Base-by-base conservation (phyloP, 2,797 vertebrate genomes). In the Etheostoma nigrum region DNA sequence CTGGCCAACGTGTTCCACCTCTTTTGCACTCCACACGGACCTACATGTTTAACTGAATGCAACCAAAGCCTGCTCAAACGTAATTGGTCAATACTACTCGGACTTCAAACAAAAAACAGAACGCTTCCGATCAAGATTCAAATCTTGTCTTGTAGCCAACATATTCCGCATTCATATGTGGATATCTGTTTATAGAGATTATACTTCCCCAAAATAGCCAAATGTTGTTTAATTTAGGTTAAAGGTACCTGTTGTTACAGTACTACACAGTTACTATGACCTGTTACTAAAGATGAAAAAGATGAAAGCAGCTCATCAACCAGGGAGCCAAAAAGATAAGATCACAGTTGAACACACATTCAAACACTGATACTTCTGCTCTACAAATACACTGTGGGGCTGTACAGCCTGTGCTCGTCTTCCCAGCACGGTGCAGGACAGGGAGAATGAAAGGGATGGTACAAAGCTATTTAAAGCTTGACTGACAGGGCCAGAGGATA, bases 401-500 rank as follows among this genome's bases (percentile, higher is more conserved):
- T 68, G 70, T 44, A 67, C 49, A 44, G 61, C 18, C 70, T 77
- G 82, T 67, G 33, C 66, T 79, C 71, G 60, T 63, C 72, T 84
- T 55, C 18, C 13, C 64, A 36, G 74, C 76, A 23, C 53, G 40
- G 61, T 23, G 15, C 78, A 71, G 86, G 83, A 86, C 78, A 71
- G 48, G 48, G 67, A 57, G 78, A 42, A 66, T 30, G 15, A 55
- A 64, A 76, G 53, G 52, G 63, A 73, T 68, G 44, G 67, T 61
- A 79, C 52, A 83, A 66, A 61, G 36, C 75, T 87, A 76, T 84
- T 86, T 84, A 78, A 87, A 87, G 79, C 61, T 67, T 85, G 84
- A 88, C 51, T 82, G 86, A 79, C 75, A 78, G 69, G 4, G 40
- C 70, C 61, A 51, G 72, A 85, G 80, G 82, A 87, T 77, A 83